Percentiles rank a stretch among this genome's conserved stretches.
Evolutionary conservation across 2,113 vertebrate genomes (phyloP).

Genomic region (Scolopax mira): DNA sequence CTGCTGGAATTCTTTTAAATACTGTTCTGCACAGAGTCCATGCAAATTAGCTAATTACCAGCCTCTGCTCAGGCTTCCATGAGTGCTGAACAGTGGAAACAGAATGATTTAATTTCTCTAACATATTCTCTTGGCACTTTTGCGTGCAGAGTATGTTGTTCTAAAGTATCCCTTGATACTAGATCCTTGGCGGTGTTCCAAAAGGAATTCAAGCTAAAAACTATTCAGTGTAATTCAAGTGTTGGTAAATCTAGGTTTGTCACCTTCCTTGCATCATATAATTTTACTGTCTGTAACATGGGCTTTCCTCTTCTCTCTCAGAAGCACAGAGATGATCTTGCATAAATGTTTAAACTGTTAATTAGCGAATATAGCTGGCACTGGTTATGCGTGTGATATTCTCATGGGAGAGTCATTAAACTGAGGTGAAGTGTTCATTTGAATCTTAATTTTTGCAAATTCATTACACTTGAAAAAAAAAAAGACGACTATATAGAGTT

Average conservation of each 20-base stretch:
- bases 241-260: conserved; percentile 36
- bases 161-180: conserved; percentile 23
- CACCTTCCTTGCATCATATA: conserved; percentile 6
- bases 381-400: neutral
- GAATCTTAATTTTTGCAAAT: conserved; percentile 34
- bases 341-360: conserved; percentile 5
- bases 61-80: neutral
- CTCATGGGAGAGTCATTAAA: conserved; percentile 47
- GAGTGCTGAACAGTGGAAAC: conserved; percentile 18
- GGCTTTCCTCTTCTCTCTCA: conserved; percentile 16
- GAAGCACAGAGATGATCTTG: neutral
- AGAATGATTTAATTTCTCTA: conserved; percentile 50
- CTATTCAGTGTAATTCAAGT: neutral
- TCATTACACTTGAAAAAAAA: neutral
- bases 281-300: neutral
- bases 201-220: conserved; percentile 1
- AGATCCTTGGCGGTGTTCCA: conserved; percentile 30
- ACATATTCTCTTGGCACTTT: conserved; percentile 37
- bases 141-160: conserved; percentile 23
- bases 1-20: conserved; percentile 33
- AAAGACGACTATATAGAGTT: neutral
- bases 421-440: conserved; percentile 3
- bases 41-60: conserved; percentile 58
- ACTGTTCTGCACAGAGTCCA: conserved; percentile 1
- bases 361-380: neutral